Base-by-base conservation (phyloP, 2,113 vertebrate genomes). In the Corythornis cristatus region DNA sequence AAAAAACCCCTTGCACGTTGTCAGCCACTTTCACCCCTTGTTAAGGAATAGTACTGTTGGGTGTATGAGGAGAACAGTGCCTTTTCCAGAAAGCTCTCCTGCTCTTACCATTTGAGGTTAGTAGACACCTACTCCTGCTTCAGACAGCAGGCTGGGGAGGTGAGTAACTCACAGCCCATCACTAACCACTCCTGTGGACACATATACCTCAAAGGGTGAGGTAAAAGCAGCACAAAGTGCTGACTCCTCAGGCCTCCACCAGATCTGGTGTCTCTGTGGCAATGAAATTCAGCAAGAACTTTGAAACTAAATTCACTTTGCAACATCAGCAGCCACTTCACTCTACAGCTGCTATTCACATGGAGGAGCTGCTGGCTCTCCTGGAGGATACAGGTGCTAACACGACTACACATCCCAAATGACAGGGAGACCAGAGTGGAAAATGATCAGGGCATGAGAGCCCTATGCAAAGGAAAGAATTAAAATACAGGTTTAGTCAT, bases 1-100 rank as follows among this genome's bases (percentile, higher is more conserved):
- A 66, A 96, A 96, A 96, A 95, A 62, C 72, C 66, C 76, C 80
- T 73, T 23, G 61, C 62, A 92, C 90, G 74, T 60, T 95, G 83
- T 83, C 88, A 83, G 74, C 7, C 14, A 42, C 72, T 84, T 80
- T 66, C 56, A 78, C 76, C 25, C 6, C 75, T 82, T 2, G 5
- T 25, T 14, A 22, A 77, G 54, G 21, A 76, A 68, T 15, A 22
- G 0, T 15, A 43, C 40, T 77, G 37, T 22, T 4, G 6, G 21
- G 16, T 5, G 0, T 45, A n/a, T 2, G 2, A 26, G 21, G 33
- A 56, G 13, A 70, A 53, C 19, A 8, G 29, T 46, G 29, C 33
- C 46, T 80, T 64, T 90, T 73, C 23, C 57, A 67, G 74, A 70
- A 73, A 48, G 28, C 28, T 8, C 3, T 60, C 31, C 28, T 18